Evolutionary conservation across 30 jellyfish, hydroid and myxozoan species (phyloP).

Genomic region (Chrysaora quinquecirrha): DNA sequence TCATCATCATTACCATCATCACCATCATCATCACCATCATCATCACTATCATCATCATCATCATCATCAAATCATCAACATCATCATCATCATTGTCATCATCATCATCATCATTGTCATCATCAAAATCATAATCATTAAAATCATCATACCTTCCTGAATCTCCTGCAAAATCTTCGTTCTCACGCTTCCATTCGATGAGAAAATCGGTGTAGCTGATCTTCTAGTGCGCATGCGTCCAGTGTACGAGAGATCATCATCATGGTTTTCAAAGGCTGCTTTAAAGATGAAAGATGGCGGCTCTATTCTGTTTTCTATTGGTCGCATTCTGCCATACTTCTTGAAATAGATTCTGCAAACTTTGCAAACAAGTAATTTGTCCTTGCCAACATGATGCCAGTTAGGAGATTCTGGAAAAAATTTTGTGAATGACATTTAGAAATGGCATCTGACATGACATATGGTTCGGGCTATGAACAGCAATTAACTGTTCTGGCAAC

Average conservation of each 20-base stretch:
- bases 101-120: no score
- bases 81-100: no score
- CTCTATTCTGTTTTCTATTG: slow-evolving; percentile 82
- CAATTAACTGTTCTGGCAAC: no score
- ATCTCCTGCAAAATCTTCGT: slow-evolving; percentile 79
- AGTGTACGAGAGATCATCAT: slow-evolving; percentile 69
- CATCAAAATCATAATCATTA: no score
- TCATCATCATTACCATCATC: no score
- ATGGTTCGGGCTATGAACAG: no score
- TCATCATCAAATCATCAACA: no score
- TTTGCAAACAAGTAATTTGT: slow-evolving; percentile 80
- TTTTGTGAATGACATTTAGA: neutral
- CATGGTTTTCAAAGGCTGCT: slow-evolving; percentile 92
- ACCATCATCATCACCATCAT: no score
- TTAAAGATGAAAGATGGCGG: slow-evolving; percentile 96
- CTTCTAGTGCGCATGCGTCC: slow-evolving; percentile 98
- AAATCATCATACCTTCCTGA: slow-evolving; percentile 81
- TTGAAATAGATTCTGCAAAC: slow-evolving; percentile 86
- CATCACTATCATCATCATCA: no score
- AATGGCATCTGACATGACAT: no score
- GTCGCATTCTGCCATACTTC: slow-evolving; percentile 93
- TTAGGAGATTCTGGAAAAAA: slow-evolving; percentile 77
- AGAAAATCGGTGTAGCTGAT: slow-evolving; percentile 91
- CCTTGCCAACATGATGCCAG: slow-evolving; percentile 99
- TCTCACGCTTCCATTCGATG: slow-evolving; percentile 74